Conservation (phyloP, 2,888 invertebrate species). For the Sinohyriopsis cumingii region DNA sequence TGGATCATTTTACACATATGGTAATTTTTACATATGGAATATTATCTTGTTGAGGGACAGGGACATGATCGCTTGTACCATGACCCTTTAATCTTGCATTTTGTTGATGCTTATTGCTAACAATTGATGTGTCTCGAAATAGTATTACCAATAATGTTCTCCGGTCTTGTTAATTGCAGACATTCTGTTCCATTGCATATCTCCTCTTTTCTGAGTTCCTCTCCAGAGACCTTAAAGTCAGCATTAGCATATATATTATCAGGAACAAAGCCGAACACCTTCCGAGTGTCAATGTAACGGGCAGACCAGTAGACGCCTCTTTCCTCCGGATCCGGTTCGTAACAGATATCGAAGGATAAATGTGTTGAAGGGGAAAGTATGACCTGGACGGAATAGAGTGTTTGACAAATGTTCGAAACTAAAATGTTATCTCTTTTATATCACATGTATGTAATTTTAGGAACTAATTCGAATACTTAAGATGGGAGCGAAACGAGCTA, state of each 20-base stretch:
- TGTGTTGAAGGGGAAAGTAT: constrained; percentile 52
- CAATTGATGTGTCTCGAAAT: too few relatives aligned
- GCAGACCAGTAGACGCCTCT: constrained; percentile 65
- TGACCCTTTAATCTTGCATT: too few relatives aligned
- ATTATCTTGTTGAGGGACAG: too few relatives aligned
- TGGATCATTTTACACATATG: too few relatives aligned
- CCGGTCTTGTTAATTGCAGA: constrained; percentile 40
- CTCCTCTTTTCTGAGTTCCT: constrained; percentile 33
- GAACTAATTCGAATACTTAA: too few relatives aligned
- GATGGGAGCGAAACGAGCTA: too few relatives aligned
- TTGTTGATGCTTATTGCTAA: too few relatives aligned
- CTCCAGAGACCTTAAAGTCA: constrained; percentile 37
- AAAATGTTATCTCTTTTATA: too few relatives aligned
- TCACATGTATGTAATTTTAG: too few relatives aligned
- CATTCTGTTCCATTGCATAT: constrained; percentile 45
- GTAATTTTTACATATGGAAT: too few relatives aligned
- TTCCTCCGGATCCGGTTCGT: constrained; percentile 56
- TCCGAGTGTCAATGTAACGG: constrained; percentile 52
- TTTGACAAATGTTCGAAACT: too few relatives aligned
- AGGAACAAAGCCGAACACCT: constrained; percentile 54
- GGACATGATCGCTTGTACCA: too few relatives aligned
- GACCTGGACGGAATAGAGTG: constrained; percentile 39
- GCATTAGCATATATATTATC: constrained; percentile 42
- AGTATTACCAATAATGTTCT: constrained; percentile 56
- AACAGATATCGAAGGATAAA: constrained; percentile 53